Evolutionary conservation across 2,888 invertebrate genomes (phyloP).

Genomic region (Melipona bicolor): DNA sequence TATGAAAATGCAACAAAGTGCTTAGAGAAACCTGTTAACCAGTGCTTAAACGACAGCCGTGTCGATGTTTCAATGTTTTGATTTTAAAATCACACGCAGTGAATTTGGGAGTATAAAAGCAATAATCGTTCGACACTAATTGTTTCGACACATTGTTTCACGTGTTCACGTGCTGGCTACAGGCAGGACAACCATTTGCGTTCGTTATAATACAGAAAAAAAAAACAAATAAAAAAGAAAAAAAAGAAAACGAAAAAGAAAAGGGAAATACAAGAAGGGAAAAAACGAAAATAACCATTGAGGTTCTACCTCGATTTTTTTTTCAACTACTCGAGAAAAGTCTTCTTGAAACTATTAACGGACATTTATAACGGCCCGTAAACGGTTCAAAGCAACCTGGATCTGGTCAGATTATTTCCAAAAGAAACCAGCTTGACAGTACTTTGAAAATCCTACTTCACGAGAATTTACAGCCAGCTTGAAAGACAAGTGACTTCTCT

Average conservation of each 20-base stretch:
- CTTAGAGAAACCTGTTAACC: conserved; percentile 38
- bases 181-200: background rate
- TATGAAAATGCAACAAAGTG: conserved; percentile 53
- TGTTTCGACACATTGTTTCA: conserved; percentile 59
- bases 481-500: background rate
- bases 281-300: conserved; percentile 48
- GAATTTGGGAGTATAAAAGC: conserved; percentile 55
- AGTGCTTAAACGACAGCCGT: conserved; percentile 33
- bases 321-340: conserved; percentile 40
- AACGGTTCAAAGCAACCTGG: conserved; percentile 53
- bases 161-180: conserved; percentile 22
- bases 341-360: conserved; percentile 62
- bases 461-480: conserved; percentile 27
- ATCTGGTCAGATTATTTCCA: conserved; percentile 62
- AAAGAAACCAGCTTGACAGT: conserved; percentile 47
- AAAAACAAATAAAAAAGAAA: background rate
- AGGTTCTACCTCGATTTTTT: conserved; percentile 35
- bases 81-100: conserved; percentile 33
- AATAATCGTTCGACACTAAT: conserved; percentile 67
- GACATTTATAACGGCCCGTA: conserved; percentile 46
- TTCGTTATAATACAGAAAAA: conserved; percentile 8
- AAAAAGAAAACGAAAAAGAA: background rate
- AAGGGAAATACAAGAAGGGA: background rate
- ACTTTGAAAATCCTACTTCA: conserved; percentile 33
- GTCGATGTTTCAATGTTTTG: conserved; percentile 26